These are phyloP conservation scores for Periparus ater DNA, from an alignment of 2,797 vertebrate genomes.

Conservation along the genomic window DNA sequence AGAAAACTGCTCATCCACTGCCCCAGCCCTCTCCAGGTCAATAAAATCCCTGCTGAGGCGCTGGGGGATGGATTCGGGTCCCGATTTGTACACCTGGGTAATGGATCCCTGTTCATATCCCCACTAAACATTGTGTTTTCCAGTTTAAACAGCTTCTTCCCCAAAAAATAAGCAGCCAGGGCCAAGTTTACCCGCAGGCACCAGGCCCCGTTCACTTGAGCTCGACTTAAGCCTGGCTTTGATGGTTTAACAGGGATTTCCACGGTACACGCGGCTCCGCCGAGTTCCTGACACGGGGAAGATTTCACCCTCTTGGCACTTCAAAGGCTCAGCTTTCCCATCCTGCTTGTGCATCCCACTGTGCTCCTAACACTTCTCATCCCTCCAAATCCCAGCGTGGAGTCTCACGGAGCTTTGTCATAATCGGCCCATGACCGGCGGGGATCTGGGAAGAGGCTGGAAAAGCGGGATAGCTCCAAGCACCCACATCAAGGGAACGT, in stretches of 20 bases:
- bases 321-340: slow-evolving; percentile 18
- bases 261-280: not conserved
- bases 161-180: not conserved
- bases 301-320: slow-evolving; percentile 55
- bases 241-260: slow-evolving; percentile 49
- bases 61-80: not conserved
- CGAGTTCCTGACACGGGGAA: not conserved
- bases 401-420: not conserved
- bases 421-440: not conserved
- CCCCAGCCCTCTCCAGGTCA: fast-evolving
- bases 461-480: not conserved
- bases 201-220: not conserved
- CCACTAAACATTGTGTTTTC: not conserved
- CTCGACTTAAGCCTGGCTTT: slow-evolving; percentile 41
- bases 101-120: not conserved
- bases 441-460: not conserved
- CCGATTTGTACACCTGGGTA: fast-evolving
- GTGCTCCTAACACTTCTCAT: not conserved
- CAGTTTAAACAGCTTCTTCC: not conserved
- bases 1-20: not conserved
- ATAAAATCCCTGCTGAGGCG: not conserved
- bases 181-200: not conserved
- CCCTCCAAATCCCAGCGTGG: not conserved
- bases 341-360: not conserved
- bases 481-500: not conserved